phyloP scores from a whole-genome alignment of 2,888 invertebrate genomes.

The Amphipoea oculea region DNA sequence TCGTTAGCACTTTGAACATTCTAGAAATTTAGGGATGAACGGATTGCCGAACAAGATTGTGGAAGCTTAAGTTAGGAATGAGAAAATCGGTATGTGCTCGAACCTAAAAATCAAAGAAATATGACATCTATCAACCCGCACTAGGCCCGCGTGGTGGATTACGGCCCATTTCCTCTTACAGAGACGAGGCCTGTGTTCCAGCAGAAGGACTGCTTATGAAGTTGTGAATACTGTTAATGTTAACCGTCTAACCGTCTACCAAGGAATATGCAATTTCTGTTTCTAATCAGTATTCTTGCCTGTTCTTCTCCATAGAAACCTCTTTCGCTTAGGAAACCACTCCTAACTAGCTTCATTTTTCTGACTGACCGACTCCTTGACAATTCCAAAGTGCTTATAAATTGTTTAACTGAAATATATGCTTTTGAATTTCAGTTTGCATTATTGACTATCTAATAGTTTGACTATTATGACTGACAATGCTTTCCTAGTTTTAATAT shows the following conservation, averaged over 20 bases:
- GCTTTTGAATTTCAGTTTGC: neutral
- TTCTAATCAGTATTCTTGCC: neutral
- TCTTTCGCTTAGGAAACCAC: neutral
- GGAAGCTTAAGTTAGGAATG: neutral
- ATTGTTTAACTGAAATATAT: neutral
- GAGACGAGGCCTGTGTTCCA: neutral
- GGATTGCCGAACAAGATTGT: constrained; percentile 13
- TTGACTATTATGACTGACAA: neutral
- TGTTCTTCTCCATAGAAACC: neutral
- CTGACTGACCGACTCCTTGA: no score
- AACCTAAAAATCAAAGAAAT: neutral
- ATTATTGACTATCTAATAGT: neutral
- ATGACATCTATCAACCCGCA: neutral
- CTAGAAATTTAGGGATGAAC: constrained; percentile 44
- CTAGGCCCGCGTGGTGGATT: neutral
- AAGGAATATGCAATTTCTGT: neutral
- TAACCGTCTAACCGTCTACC: no score
- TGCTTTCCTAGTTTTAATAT: neutral
- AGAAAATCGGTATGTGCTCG: no score
- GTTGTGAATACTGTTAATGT: neutral
- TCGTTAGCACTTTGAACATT: constrained; percentile 68
- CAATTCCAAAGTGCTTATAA: neutral
- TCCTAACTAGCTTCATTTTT: neutral
- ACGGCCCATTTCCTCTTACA: neutral
- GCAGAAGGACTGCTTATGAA: no score